Conservation (phyloP, 2,888 invertebrate genomes). For the Malthinus flaveolus region DNA sequence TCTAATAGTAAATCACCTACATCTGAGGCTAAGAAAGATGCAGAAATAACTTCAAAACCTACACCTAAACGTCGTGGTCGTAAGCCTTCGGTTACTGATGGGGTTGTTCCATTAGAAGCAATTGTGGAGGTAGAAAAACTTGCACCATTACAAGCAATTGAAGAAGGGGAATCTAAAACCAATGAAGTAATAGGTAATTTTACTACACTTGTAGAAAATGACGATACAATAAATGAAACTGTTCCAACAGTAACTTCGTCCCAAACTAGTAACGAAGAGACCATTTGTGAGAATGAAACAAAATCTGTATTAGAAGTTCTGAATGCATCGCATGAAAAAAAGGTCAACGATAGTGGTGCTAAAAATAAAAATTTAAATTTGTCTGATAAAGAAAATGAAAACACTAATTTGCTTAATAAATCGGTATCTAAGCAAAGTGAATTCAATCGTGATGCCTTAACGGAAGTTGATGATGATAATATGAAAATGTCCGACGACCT, state of each 20-base stretch:
- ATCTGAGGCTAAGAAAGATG: neutral
- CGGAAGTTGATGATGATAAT: neutral
- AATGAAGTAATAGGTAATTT: neutral
- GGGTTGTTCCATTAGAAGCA: constrained; percentile 28
- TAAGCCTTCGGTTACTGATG: constrained; percentile 32
- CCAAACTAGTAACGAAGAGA: neutral
- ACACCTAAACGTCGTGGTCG: constrained; percentile 21
- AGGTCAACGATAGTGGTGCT: too few relatives aligned
- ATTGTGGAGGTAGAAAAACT: constrained; percentile 27
- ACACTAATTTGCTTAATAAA: too few relatives aligned
- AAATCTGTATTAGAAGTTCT: too few relatives aligned
- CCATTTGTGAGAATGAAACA: neutral
- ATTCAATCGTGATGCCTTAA: too few relatives aligned
- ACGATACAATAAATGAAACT: constrained; percentile 8
- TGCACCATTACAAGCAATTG: neutral
- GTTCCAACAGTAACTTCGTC: neutral
- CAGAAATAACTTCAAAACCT: neutral
- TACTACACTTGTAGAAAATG: neutral
- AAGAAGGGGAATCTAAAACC: constrained; percentile 7
- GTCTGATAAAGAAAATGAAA: too few relatives aligned
- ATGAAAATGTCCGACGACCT: neutral
- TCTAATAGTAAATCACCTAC: constrained; percentile 33
- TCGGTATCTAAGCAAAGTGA: too few relatives aligned
- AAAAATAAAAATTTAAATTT: too few relatives aligned
- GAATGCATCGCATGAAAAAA: too few relatives aligned